Base-by-base conservation (phyloP, 2,888 invertebrate species). In the Deilephila elpenor region DNA sequence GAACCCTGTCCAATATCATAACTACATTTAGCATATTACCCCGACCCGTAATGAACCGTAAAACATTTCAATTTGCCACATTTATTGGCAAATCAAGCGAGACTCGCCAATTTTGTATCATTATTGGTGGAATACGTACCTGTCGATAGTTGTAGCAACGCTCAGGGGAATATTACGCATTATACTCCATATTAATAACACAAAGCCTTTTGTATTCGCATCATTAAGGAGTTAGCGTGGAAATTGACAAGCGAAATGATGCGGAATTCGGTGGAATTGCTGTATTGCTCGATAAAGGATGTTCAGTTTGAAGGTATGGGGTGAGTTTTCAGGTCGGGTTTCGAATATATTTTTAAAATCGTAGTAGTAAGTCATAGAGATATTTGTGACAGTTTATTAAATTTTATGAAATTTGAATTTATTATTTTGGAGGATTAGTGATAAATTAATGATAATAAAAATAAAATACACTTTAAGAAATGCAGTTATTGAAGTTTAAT, bases 51-150 rank as follows among this genome's bases (percentile, higher is more conserved):
- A 90, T 85, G 91, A 89, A 86, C 84, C 91, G 85, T 89, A 86
- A 87, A 92, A 83, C 83, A 85, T 88, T 88, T 90, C 90, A 92
- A 91, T 92, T 91, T 89, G 80, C 84, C 85, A 80, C 85, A 85
- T 89, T 87, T 84, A 86, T 84, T 83, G 86, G 83, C 85, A 91
- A 92, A 91, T 91, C 89, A 91, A 88, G 84, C 91, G 89, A 83
- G 82, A 83, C 86, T 83, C 82, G 83, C 84, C 88, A 90, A 90
- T 88, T 90, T 91, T 84, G 86, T 78, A 82, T 78, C 84, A 89
- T 90, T 89, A 92, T 86, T 86, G 84, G 82, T 83, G 82, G 89
- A 89, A 90, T 89, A 91, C 78, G 78, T 78, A 82, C 83, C 79
- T 82, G 82, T 82, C 82, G 83, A 86, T 90, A 90, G 91, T 89